Base-by-base conservation (phyloP, 2,797 vertebrate species). In the Microctenopoma steveboyesi region DNA sequence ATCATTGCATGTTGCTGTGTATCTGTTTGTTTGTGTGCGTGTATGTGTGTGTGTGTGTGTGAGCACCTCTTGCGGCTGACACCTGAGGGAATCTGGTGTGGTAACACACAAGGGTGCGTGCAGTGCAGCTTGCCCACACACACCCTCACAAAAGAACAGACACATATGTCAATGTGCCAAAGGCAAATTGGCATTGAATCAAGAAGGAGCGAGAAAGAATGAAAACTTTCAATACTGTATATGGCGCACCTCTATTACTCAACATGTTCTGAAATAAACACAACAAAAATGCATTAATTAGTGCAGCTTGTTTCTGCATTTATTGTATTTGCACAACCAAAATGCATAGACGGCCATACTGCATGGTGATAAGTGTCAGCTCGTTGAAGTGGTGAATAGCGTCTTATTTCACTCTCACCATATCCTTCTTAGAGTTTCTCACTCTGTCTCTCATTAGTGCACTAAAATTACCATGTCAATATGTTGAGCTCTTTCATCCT, bases 31-130 rank as follows among this genome's bases (percentile, higher is more conserved):
- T 50, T 58, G 59, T 50, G 45, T 16, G 14, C 28, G 40, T 28
- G 16, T 28, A 28, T 58, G 42, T 30, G 50, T 18, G 18, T 18
- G 18, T 18, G 18, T 18, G 18, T 42, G 37, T 30, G 13, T 30
- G 49, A 5, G 25, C 25, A 47, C 39, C 0, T 48, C 33, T 28
- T 59, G 47, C 1, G 6, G 64, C 64, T 69, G 47, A 57, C 30
- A 74, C 88, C 82, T 81, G 62, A 82, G 77, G 85, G 74, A 39
- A 87, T 88, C 71, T 90, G 85, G 82, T 18, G 43, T 76, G 78
- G 72, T 72, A 67, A 73, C 51, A 71, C 60, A 65, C 27, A 56
- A 62, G 73, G 52, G 79, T 87, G 87, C 72, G 67, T 89, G 84
- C 72, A 78, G 73, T 73, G 54, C 70, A 60, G 62, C 48, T 63